These are phyloP conservation scores for Araneus ventricosus DNA, from an alignment of 1,140 invertebrate species.

Conservation along the genomic window DNA sequence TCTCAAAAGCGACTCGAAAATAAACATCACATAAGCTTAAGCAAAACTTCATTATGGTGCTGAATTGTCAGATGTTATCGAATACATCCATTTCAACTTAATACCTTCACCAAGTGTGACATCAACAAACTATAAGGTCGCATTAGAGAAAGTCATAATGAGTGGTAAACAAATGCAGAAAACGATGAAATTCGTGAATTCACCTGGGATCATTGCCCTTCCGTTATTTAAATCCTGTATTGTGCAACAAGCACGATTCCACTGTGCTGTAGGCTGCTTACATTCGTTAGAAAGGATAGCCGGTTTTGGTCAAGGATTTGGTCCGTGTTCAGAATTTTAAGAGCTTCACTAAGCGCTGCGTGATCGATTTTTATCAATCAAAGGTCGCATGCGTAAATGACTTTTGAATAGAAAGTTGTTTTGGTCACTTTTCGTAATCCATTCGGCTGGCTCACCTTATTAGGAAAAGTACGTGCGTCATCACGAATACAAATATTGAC, in stretches of 20 bases:
- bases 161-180: not conserved
- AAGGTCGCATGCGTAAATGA: not conserved
- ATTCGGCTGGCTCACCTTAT: not conserved
- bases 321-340: not conserved
- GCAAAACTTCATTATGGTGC: too few species aligned
- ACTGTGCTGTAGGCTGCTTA: not conserved
- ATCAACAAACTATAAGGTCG: too few species aligned
- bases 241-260: not conserved
- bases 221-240: slow-evolving; percentile 18
- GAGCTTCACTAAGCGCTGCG: not conserved
- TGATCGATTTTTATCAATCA: slow-evolving; percentile 14
- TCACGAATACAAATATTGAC: too few species aligned
- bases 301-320: slow-evolving; percentile 14
- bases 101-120: too few species aligned
- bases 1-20: too few species aligned
- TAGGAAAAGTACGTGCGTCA: not conserved
- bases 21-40: too few species aligned
- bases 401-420: not conserved
- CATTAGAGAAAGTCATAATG: too few species aligned
- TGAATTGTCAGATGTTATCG: too few species aligned
- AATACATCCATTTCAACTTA: too few species aligned
- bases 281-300: not conserved
- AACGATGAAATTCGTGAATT: not conserved
- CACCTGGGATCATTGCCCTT: slow-evolving; percentile 20
- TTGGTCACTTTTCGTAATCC: not conserved